These are phyloP conservation scores for Pentalonia nigronervosa DNA, from an alignment of 1,140 invertebrate genomes.

Conservation along the genomic window DNA sequence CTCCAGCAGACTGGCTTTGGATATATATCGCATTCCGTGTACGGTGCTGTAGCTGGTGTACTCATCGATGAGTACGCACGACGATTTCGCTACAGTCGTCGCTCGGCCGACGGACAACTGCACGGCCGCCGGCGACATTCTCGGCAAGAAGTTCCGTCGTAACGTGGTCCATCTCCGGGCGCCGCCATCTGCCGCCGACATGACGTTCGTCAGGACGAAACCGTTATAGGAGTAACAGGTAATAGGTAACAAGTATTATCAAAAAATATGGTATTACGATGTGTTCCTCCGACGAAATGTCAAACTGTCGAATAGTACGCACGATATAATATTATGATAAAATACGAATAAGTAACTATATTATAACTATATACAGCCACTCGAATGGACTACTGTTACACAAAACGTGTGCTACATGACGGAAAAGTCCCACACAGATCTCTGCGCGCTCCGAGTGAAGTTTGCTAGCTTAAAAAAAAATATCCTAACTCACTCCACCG, in stretches of 20 bases:
- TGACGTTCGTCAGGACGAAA: not conserved
- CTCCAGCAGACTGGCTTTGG: slow-evolving; percentile 56
- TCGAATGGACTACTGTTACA: too few species aligned
- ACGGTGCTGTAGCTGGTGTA: slow-evolving; percentile 59
- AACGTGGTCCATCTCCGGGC: not conserved
- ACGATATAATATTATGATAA: too few species aligned
- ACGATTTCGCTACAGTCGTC: not conserved
- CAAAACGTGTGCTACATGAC: too few species aligned
- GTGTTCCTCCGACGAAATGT: not conserved
- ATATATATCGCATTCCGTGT: slow-evolving; percentile 59
- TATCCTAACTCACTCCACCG: not conserved
- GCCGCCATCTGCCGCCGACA: not conserved
- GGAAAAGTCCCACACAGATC: not conserved
- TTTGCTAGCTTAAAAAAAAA: not conserved
- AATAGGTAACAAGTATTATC: too few species aligned
- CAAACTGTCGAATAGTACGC: not conserved
- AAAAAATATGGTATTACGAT: not conserved
- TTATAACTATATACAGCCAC: too few species aligned
- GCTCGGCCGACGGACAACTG: too few species aligned
- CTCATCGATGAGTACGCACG: slow-evolving; percentile 57
- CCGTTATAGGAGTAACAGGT: not conserved
- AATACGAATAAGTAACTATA: too few species aligned
- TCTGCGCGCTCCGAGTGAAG: not conserved
- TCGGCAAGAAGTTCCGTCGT: not conserved
- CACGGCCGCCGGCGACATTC: not conserved